These are phyloP conservation scores for Eulithis prunata DNA, from an alignment of 2,888 invertebrate genomes.

Conservation along the genomic window DNA sequence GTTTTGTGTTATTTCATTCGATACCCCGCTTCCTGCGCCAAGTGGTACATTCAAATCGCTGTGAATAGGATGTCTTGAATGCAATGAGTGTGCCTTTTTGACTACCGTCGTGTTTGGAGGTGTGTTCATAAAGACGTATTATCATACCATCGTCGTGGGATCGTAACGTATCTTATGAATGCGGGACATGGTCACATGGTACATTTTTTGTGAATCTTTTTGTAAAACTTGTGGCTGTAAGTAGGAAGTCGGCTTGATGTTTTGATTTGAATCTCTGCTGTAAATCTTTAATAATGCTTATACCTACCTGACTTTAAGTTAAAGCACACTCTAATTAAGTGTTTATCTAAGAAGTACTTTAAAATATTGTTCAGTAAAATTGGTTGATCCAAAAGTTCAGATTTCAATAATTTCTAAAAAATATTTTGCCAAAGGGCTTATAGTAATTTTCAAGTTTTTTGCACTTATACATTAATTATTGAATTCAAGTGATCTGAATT, in stretches of 20 bases:
- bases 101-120: conserved; percentile 70
- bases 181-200: conserved; percentile 15
- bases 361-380: too few species aligned
- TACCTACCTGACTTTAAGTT: too few species aligned
- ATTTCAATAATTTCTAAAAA: too few species aligned
- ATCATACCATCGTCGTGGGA: conserved; percentile 50
- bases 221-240: background rate
- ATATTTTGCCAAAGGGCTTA: too few species aligned
- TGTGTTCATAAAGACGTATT: conserved; percentile 68
- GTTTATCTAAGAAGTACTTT: too few species aligned
- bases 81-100: conserved; percentile 76
- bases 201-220: conserved; percentile 11
- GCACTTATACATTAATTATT: conserved; percentile 13
- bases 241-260: background rate
- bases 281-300: too few species aligned
- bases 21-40: conserved; percentile 81
- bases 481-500: conserved; percentile 16
- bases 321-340: too few species aligned
- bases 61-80: conserved; percentile 62
- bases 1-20: conserved; percentile 63
- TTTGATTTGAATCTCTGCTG: too few species aligned
- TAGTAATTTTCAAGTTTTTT: too few species aligned
- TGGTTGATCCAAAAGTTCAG: too few species aligned
- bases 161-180: conserved; percentile 9
- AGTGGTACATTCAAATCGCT: conserved; percentile 67